A percentile compares a stretch with the other conserved stretches of the same genome.
Conservation (phyloP, 2,113 vertebrate species). For the Megaptera novaeangliae region DNA sequence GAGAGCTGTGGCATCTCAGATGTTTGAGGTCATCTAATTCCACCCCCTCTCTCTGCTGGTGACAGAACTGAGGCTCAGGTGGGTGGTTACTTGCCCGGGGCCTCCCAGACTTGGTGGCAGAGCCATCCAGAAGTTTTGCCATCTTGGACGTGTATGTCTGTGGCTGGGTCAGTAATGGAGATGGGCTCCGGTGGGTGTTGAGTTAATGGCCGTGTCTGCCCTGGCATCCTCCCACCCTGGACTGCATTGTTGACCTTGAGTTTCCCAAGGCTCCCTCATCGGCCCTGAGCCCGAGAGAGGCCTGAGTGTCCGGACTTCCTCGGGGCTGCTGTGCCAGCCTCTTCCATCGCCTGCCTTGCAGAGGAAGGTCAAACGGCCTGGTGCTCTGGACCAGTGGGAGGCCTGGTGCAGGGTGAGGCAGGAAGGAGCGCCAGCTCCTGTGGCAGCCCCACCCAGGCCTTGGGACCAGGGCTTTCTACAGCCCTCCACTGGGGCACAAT, state of each 20-base stretch:
- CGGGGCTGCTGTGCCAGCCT: rapidly evolving
- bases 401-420: background rate
- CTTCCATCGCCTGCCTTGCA: rapidly evolving
- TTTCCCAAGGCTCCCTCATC: background rate
- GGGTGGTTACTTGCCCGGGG: background rate
- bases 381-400: background rate
- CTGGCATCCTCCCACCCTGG: rapidly evolving
- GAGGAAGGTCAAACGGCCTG: background rate
- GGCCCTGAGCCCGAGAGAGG: background rate
- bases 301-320: background rate
- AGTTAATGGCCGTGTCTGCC: rapidly evolving
- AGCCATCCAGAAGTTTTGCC: background rate
- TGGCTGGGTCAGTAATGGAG: rapidly evolving
- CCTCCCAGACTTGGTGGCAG: background rate
- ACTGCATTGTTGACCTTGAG: background rate
- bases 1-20: background rate
- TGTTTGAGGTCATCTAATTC: background rate
- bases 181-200: rapidly evolving
- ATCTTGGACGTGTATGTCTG: background rate
- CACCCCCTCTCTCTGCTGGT: background rate
- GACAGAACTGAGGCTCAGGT: background rate
- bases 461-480: background rate
- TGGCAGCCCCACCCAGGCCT: background rate
- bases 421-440: background rate
- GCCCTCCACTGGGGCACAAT: background rate